Conservation (phyloP, 2,888 invertebrate genomes). For the Bruchidius siliquastri region DNA sequence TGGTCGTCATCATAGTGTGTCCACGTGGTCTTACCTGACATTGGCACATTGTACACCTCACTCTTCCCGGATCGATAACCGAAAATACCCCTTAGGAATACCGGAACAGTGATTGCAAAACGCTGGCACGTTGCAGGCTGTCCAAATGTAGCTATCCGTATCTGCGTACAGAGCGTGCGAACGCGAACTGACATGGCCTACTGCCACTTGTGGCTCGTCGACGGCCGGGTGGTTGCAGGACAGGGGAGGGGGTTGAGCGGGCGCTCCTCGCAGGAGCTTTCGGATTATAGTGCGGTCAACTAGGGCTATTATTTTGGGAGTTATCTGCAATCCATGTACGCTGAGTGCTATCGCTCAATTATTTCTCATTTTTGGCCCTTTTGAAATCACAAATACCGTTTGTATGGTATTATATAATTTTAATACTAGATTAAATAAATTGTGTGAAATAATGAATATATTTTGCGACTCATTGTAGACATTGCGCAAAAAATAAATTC, state of each 20-base stretch:
- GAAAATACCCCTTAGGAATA: not conserved
- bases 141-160: not conserved
- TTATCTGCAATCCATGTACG: too few relatives aligned
- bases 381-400: too few relatives aligned
- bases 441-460: too few relatives aligned
- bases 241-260: constrained; percentile 10
- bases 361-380: too few relatives aligned
- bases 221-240: constrained; percentile 7
- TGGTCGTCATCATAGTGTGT: not conserved
- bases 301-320: not conserved
- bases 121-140: not conserved
- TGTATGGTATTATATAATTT: too few relatives aligned
- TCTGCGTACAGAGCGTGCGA: not conserved
- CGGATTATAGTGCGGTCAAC: not conserved
- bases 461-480: too few relatives aligned
- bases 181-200: constrained; percentile 27
- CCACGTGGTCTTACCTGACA: not conserved
- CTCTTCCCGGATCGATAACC: not conserved
- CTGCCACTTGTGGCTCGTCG: constrained; percentile 35
- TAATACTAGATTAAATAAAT: too few relatives aligned
- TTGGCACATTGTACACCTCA: not conserved
- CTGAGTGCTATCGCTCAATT: too few relatives aligned
- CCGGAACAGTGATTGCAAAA: not conserved
- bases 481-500: too few relatives aligned
- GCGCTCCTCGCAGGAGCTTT: not conserved